Evolutionary conservation across 2,888 invertebrate genomes (phyloP).

Genomic region (Epiblema foenella): DNA sequence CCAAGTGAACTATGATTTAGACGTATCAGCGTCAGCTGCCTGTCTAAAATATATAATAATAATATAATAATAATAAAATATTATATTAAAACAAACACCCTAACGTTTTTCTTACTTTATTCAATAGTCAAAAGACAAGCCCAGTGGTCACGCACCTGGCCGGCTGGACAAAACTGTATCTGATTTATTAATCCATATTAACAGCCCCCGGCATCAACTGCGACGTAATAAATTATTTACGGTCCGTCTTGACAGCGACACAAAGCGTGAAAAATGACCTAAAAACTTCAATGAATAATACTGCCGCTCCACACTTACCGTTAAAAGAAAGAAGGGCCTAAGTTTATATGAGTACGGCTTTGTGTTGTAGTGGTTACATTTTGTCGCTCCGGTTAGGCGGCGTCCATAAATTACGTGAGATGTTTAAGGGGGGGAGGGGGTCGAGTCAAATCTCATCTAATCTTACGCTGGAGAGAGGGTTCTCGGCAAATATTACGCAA

Average conservation of each 20-base stretch:
- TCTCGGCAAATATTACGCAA: no score
- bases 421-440: no score
- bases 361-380: slow-evolving; percentile 19
- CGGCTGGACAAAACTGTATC: slow-evolving; percentile 36
- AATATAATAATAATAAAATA: no score
- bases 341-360: slow-evolving; percentile 4
- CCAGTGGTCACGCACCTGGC: slow-evolving; percentile 26
- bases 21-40: no score
- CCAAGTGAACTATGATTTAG: no score
- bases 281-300: slow-evolving; percentile 47
- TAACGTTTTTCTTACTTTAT: background rate
- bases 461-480: no score
- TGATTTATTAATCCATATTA: slow-evolving; percentile 39
- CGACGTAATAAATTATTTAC: slow-evolving; percentile 64
- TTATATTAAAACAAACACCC: no score
- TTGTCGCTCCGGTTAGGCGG: slow-evolving; percentile 6
- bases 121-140: slow-evolving; percentile 14
- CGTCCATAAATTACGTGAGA: no score
- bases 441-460: no score
- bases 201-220: slow-evolving; percentile 37
- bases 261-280: slow-evolving; percentile 72
- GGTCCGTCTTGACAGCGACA: slow-evolving; percentile 60
- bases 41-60: no score
- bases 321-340: background rate
- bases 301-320: slow-evolving; percentile 17